Percentiles rank a stretch among this genome's conserved stretches.
Evolutionary conservation across 2,113 vertebrate species (phyloP).

Genomic region (Myiozetetes cayanensis): DNA sequence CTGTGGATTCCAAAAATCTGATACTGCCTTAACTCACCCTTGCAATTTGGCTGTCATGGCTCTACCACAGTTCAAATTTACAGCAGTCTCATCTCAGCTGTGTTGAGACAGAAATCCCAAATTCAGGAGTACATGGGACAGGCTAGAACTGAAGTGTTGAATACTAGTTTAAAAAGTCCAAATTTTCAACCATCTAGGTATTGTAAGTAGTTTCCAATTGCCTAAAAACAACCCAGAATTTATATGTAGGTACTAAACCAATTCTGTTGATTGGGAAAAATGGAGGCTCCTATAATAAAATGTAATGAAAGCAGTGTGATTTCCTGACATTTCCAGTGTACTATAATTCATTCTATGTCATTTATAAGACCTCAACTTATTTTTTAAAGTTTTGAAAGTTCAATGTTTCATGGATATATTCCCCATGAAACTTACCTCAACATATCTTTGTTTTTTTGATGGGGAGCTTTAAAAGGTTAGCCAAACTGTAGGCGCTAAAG

Average conservation of each 20-base stretch:
- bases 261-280: background rate
- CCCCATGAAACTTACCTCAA: background rate
- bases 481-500: background rate
- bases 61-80: background rate
- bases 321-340: background rate
- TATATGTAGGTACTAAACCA: background rate
- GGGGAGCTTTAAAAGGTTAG: background rate
- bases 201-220: background rate
- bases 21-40: background rate
- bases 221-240: background rate
- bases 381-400: constrained; percentile 20
- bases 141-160: background rate
- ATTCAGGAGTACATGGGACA: background rate
- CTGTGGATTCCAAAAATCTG: background rate
- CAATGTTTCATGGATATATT: background rate
- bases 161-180: background rate
- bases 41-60: background rate
- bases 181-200: background rate
- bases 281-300: background rate
- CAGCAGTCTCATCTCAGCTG: background rate
- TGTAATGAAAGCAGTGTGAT: background rate
- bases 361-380: constrained; percentile 1
- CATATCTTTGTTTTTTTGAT: background rate
- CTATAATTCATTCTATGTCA: background rate
- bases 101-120: background rate